Base-by-base conservation (phyloP, 2,888 invertebrate species). In the Venustoraphidia nigricollis region DNA sequence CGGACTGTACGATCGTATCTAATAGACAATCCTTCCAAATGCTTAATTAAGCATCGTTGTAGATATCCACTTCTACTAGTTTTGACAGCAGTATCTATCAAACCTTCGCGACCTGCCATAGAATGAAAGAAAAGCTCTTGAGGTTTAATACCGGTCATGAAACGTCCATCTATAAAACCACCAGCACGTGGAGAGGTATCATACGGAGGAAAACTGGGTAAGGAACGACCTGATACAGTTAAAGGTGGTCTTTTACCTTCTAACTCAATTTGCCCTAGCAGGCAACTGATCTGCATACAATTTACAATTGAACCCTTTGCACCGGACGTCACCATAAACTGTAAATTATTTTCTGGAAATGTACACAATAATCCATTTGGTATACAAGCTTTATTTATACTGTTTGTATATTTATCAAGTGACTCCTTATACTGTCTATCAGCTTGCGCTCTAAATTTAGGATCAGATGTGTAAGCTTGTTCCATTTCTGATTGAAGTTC, bases 71-170 rank as follows among this genome's bases (percentile, higher is more conserved):
- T 95, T 52, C 96, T 80, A 69, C 94, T 95, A 1, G 98, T 99
- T 72, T 99, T 99, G 0, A 98, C 97, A 53, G 98, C 98, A 4
- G 98, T 99, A 79, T 99, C 98, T 59, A 99, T 92, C 47, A 99
- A 77, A 73, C 98, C 92, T 77, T 98, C 98, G 66, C 98, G 79
- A 48, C 98, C 98, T 47, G 98, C 98, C 97, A 99, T 99, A 62
- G 97, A 97, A 75, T 99, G 97, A 69, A 96, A 97, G 70, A 95
- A 98, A 65, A 95, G 95, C 62, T 98, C 97, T 67, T 94, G 95
- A 0, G 96, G 95, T 60, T 88, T 81, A 57, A 99, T 92, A n/a
- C 98, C 98, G 0, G 97, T 96, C 80, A 97, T 82, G 63, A 98
- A 99, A 9, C 98, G 78, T 0, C 93, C 92, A 56, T 90, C 90